Conservation (phyloP, 1,140 invertebrate genomes). For the Achroia grisella region DNA sequence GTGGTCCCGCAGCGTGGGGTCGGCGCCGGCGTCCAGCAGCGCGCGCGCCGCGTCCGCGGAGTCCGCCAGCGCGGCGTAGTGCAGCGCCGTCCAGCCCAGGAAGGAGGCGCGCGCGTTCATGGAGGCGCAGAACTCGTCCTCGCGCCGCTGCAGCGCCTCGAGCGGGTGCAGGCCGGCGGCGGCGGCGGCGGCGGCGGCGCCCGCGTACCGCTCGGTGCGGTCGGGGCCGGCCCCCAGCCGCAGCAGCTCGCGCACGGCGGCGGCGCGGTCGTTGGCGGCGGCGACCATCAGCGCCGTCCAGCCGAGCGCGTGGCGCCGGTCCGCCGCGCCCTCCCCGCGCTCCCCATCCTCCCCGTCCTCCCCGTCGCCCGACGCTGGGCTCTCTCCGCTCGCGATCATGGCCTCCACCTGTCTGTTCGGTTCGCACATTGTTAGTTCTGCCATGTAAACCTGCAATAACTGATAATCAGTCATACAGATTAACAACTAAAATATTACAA, state of each 20-base stretch:
- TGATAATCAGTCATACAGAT: too few relatives aligned
- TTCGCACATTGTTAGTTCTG: too few relatives aligned
- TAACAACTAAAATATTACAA: neutral
- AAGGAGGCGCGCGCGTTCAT: constrained; percentile 86
- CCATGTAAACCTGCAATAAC: too few relatives aligned
- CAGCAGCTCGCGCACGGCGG: constrained; percentile 81
- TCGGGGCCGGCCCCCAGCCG: constrained; percentile 86
- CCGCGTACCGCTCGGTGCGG: constrained; percentile 85
- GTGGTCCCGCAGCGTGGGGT: constrained; percentile 85
- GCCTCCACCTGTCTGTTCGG: constrained; percentile 38
- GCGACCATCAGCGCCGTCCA: constrained; percentile 92
- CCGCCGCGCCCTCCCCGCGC: constrained; percentile 68
- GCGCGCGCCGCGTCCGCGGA: constrained; percentile 76
- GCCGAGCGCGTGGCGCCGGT: constrained; percentile 81
- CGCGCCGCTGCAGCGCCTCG: constrained; percentile 80
- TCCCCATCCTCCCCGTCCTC: constrained; percentile 23
- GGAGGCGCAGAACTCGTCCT: constrained; percentile 86
- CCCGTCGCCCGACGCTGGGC: constrained; percentile 9
- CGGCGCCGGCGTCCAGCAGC: constrained; percentile 80
- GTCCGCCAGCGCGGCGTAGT: constrained; percentile 90
- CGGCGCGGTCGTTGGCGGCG: constrained; percentile 82
- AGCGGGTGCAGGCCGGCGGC: constrained; percentile 75
- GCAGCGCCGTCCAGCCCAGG: constrained; percentile 90
- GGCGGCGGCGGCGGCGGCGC: constrained; percentile 77
- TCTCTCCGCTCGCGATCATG: neutral